These are phyloP conservation scores for Metalampra italica DNA, from an alignment of 2,888 invertebrate species.

Conservation along the genomic window DNA sequence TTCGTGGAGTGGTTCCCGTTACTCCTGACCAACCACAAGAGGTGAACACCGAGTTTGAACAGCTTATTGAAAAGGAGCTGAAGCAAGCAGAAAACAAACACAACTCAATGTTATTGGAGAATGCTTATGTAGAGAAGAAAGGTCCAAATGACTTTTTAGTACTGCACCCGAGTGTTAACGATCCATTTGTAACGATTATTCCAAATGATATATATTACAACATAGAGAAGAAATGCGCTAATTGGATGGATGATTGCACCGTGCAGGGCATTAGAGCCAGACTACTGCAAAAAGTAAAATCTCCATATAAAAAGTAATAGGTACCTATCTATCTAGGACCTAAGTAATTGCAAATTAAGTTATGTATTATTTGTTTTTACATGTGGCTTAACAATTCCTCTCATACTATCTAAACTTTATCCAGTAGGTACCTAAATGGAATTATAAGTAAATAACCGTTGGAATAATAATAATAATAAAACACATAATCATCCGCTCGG, in stretches of 20 bases:
- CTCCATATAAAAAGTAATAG: conserved; percentile 19
- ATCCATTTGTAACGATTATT: conserved; percentile 50
- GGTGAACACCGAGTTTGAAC: background rate
- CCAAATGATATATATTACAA: conserved; percentile 57
- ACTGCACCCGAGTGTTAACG: conserved; percentile 26
- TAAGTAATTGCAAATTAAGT: too few species aligned
- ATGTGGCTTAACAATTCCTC: too few species aligned
- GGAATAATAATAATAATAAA: too few species aligned
- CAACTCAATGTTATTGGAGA: conserved; percentile 36
- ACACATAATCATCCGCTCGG: too few species aligned
- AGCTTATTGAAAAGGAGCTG: conserved; percentile 39
- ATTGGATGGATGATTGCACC: conserved; percentile 63
- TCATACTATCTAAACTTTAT: too few species aligned
- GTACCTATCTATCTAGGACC: background rate
- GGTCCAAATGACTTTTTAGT: conserved; percentile 57
- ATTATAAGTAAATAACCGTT: too few species aligned
- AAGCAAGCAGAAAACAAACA: conserved; percentile 23
- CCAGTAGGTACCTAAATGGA: too few species aligned
- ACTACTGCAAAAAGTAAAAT: conserved; percentile 34
- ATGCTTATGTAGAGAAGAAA: conserved; percentile 37
- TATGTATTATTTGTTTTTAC: too few species aligned
- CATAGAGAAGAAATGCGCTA: conserved; percentile 56
- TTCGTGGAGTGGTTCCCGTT: background rate
- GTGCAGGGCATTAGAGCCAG: conserved; percentile 42
- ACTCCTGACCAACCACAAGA: background rate